Base-by-base conservation (phyloP, 2,113 vertebrate species). In the Caranx melampygus region DNA sequence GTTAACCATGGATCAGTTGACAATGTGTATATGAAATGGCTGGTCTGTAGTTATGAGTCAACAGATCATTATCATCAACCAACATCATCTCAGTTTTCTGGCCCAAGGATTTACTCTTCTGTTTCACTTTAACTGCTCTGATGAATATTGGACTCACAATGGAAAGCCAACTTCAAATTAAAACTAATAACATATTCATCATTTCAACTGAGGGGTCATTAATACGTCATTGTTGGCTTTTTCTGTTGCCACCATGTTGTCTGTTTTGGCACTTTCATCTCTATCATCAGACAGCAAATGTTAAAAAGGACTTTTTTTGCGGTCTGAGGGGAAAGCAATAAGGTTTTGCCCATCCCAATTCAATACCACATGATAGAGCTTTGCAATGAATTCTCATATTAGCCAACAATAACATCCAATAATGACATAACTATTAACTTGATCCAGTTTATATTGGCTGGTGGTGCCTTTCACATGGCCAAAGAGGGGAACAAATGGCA, bases 341-440 rank as follows among this genome's bases (percentile, higher is more conserved):
- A 31, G 40, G 15, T 5, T 15, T 60, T 54, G 54, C 54, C 51
- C 21, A 73, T 79, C 67, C 76, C 63, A 65, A 2, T 63, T 65
- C 63, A 26, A 45, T 2, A 72, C 75, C 40, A 63, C 75, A 63
- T 78, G 71, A 70, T 18, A 14, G 60, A 72, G 34, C 59, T 67
- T 84, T 78, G 80, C 78, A 51, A 18, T 47, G 21, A 79, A 73
- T 75, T 83, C 55, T 85, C 72, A 69, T 55, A 71, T 82, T 80
- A 87, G 81, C 79, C 83, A 91, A 86, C 76, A 80, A 88, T 69
- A 89, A 83, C 74, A 89, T 80, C 80, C 78, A 86, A 83, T 81
- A 86, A 81, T 76, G 73, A 82, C 21, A 12, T 61, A 67, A 81
- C 75, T 64, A 71, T 87, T 72, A 77, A 73, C 44, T 42, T 70